Percentiles rank a stretch among this genome's conserved stretches.
Conservation (phyloP, 2,888 invertebrate species). For the Ctenicera cuprea region DNA sequence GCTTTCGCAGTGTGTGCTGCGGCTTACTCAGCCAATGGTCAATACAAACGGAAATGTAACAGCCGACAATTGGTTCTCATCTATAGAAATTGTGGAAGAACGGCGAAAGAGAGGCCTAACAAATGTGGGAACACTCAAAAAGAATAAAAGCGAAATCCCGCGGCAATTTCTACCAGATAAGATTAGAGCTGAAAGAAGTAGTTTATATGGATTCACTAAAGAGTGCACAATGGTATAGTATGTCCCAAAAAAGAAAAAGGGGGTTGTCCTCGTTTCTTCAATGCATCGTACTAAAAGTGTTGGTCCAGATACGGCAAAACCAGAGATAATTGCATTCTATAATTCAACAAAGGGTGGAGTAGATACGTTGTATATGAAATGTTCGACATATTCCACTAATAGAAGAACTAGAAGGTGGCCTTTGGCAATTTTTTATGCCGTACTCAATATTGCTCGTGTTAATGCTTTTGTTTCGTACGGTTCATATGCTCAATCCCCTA, state of each 20-base stretch:
- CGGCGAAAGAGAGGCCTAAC: constrained; percentile 37
- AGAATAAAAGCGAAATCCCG: too few relatives aligned
- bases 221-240: background rate
- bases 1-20: background rate
- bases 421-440: constrained; percentile 29
- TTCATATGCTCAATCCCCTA: too few relatives aligned
- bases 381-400: too few relatives aligned
- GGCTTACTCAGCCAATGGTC: constrained; percentile 7
- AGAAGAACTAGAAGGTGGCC: constrained; percentile 32
- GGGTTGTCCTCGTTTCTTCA: too few relatives aligned
- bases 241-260: background rate
- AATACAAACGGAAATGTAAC: too few relatives aligned
- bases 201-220: constrained; percentile 4
- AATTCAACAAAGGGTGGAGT: too few relatives aligned
- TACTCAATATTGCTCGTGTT: background rate
- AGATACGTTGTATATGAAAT: constrained; percentile 43
- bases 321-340: too few relatives aligned
- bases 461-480: background rate
- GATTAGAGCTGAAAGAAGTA: background rate
- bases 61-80: constrained; percentile 23
- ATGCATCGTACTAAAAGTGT: too few relatives aligned
- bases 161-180: constrained; percentile 4
- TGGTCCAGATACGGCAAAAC: too few relatives aligned
- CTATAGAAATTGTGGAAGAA: constrained; percentile 4
- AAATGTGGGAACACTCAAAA: constrained; percentile 30